Percentiles rank a stretch among this genome's conserved stretches.
Evolutionary conservation across 2,113 vertebrate species (phyloP).

Genomic region (Eurystomus gularis): DNA sequence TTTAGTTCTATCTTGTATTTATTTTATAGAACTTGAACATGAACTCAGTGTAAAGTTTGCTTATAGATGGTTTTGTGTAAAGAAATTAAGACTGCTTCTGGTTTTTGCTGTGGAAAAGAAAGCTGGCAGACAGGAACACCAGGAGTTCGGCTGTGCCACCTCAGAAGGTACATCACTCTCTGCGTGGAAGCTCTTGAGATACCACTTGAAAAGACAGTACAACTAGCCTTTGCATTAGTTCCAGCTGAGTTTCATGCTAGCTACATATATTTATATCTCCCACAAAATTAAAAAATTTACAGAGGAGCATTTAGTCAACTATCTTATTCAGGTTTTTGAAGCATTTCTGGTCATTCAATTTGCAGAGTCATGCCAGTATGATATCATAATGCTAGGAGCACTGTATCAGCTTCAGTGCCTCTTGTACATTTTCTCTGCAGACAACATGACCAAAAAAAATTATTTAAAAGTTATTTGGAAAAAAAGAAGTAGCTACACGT

Average conservation of each 20-base stretch:
- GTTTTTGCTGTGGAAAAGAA: neutral
- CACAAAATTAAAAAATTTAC: neutral
- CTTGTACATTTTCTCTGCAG: neutral
- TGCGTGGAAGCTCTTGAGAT: neutral
- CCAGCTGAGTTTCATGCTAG: neutral
- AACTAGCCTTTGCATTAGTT: neutral
- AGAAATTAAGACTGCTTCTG: neutral
- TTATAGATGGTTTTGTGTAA: neutral
- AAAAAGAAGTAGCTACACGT: neutral
- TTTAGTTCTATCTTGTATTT: neutral
- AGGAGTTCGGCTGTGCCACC: neutral
- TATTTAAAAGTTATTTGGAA: neutral
- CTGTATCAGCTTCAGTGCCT: neutral
- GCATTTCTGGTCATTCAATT: neutral
- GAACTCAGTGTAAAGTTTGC: neutral
- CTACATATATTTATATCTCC: neutral
- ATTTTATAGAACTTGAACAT: neutral
- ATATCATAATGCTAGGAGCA: neutral
- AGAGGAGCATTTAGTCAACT: neutral
- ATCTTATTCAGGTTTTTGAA: neutral
- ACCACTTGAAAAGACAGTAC: neutral
- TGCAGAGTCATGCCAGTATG: neutral
- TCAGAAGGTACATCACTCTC: neutral
- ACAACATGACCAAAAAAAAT: neutral
- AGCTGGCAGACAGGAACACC: neutral